phyloP scores from a whole-genome alignment of 2,888 invertebrate genomes.

The Apantesis nais region DNA sequence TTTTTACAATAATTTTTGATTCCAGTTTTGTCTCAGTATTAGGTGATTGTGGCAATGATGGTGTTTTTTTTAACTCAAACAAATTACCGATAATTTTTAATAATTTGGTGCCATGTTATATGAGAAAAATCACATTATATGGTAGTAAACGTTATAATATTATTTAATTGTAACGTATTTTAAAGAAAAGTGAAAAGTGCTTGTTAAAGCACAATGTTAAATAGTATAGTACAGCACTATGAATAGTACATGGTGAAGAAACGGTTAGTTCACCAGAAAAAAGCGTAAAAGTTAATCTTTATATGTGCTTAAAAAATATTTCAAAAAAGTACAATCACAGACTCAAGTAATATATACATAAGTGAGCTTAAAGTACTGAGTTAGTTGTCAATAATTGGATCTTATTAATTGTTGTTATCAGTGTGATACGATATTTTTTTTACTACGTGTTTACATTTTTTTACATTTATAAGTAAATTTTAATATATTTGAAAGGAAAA shows the following conservation, averaged over 20 bases:
- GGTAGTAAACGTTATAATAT: conserved; percentile 19
- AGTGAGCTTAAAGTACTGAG: conserved; percentile 46
- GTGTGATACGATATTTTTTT: conserved; percentile 76
- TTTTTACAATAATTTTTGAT: conserved; percentile 13
- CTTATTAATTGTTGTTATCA: conserved; percentile 63
- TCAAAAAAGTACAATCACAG: conserved; percentile 4
- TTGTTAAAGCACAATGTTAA: conserved; percentile 27
- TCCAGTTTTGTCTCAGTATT: conserved; percentile 25
- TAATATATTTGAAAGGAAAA: conserved; percentile 78
- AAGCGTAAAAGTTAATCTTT: conserved; percentile 1
- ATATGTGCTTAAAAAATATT: neutral
- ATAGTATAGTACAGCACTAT: too few species aligned
- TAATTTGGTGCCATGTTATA: conserved; percentile 31
- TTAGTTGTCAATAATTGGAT: conserved; percentile 43
- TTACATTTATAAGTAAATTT: conserved; percentile 75
- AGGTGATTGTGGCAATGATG: neutral
- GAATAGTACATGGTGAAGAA: too few species aligned
- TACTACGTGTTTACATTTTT: conserved; percentile 68
- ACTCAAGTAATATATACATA: conserved; percentile 1
- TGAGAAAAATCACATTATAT: conserved; percentile 16
- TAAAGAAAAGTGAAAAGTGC: conserved; percentile 23
- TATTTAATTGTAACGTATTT: conserved; percentile 17
- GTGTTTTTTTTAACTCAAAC: neutral
- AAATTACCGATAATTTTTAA: neutral
- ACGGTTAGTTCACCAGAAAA: neutral